Evolutionary conservation across 2,113 vertebrate genomes (phyloP).

Genomic region (Sula dactylatra): DNA sequence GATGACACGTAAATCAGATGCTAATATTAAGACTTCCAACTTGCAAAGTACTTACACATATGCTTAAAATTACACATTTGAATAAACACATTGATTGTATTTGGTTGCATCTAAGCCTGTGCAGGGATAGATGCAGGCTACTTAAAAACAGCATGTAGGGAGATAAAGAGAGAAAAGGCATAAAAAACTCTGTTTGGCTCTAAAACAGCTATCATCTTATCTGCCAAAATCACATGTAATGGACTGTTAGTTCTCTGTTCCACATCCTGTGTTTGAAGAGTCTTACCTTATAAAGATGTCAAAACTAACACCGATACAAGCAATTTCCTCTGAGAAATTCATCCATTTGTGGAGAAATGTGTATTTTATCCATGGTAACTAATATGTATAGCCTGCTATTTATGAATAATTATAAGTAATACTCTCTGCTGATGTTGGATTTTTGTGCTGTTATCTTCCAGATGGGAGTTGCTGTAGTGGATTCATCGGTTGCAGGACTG

Average conservation of each 20-base stretch:
- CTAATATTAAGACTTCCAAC: background rate
- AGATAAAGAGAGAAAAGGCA: background rate
- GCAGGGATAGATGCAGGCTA: background rate
- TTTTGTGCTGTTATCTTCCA: conserved; percentile 71
- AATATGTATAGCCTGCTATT: background rate
- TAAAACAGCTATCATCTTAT: background rate
- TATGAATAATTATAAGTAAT: background rate
- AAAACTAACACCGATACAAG: background rate
- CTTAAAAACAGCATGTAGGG: background rate
- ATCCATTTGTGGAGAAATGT: background rate
- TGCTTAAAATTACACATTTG: background rate
- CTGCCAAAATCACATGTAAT: background rate
- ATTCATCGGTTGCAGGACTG: conserved; percentile 90
- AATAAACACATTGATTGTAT: background rate
- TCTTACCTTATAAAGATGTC: background rate
- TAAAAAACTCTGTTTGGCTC: background rate
- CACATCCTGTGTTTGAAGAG: background rate
- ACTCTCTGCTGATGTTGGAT: background rate
- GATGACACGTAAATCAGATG: background rate
- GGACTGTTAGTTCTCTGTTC: background rate
- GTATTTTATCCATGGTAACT: background rate
- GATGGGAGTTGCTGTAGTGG: conserved; percentile 93
- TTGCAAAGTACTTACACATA: background rate
- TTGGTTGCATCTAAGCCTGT: background rate
- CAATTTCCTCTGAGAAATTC: background rate